Evolutionary conservation across 2,797 vertebrate genomes (phyloP).

Genomic region (Phoebastria nigripes): DNA sequence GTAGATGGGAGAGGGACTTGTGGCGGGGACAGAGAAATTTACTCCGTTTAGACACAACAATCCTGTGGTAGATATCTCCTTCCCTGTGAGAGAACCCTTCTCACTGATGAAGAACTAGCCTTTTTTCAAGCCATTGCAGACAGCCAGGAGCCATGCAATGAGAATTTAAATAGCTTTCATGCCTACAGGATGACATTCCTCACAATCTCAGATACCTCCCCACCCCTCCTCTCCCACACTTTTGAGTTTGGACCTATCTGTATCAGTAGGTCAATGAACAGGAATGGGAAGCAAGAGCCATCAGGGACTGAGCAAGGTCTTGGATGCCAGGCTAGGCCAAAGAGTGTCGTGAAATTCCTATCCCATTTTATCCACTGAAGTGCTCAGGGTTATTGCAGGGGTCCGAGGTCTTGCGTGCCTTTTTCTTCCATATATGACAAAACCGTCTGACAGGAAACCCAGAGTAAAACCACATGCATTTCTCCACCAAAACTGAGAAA

Average conservation of each 20-base stretch:
- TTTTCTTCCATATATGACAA: neutral
- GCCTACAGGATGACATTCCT: neutral
- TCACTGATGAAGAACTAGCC: neutral
- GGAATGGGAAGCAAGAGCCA: neutral
- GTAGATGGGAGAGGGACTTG: neutral
- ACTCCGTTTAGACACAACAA: neutral
- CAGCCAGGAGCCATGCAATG: neutral
- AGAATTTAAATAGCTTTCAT: neutral
- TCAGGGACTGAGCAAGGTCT: neutral
- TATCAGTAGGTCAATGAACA: neutral
- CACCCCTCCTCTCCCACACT: neutral
- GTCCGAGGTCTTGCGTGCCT: neutral
- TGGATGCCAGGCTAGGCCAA: neutral
- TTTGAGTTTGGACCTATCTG: neutral
- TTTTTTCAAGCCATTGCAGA: neutral
- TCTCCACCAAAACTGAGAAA: neutral
- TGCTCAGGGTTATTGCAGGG: rapidly evolving
- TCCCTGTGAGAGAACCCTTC: rapidly evolving
- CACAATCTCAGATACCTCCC: neutral
- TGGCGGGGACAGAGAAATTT: neutral
- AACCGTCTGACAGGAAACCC: neutral
- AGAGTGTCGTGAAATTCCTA: neutral
- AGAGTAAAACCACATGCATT: neutral
- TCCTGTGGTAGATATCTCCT: neutral
- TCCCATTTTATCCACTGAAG: neutral